Evolutionary conservation across 2,888 invertebrate species (phyloP), one percentile per base, ranked within the genome.

Genomic region (Sphinx pinastri): DNA sequence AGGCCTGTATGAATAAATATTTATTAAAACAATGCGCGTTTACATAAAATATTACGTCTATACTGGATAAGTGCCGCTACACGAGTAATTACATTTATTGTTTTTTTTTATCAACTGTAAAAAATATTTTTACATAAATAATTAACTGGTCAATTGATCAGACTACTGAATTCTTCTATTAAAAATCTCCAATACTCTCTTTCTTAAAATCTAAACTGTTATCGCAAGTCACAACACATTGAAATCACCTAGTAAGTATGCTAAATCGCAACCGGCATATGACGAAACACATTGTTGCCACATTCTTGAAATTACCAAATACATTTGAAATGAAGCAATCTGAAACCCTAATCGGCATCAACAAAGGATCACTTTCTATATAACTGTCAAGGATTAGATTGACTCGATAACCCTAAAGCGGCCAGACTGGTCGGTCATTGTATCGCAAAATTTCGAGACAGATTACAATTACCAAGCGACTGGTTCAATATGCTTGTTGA

Each of bases 301-400:
- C 14, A 47, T 47, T 60, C 63, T 49, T 25, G 47, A 63, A 19
- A 19, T 63, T 8, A 13, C 19, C 19, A 47, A 49, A 63, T 49
- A 63, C 63, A 7, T 10, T 57, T 19, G 19, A 12, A 12, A 47
- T 63, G 47, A 47, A n/a, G 47, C 10, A 47, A 60, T 49, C 49
- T 2, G 19, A 19, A 63, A 63, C 7, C 47, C 12, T 49, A 74
- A 76, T 72, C 72, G 67, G 54, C 68, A 49, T 63, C 63, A 19
- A 49, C 63, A 63, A 63, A 63, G 63, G 63, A 63, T 63, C 63
- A 63, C 19, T 63, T 49, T 63, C 63, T 19, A 13, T 63, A 13
- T 49, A 63, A 16, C 49, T 49, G 19, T 63, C 63, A 63, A 49
- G 63, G 63, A 63, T 63, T 63, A 63, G 63, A 63, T 63, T 49